Percentiles rank a stretch among this genome's conserved stretches.
phyloP scores from a whole-genome alignment of 1,140 invertebrate species.

The Drosophila suzukii region DNA sequence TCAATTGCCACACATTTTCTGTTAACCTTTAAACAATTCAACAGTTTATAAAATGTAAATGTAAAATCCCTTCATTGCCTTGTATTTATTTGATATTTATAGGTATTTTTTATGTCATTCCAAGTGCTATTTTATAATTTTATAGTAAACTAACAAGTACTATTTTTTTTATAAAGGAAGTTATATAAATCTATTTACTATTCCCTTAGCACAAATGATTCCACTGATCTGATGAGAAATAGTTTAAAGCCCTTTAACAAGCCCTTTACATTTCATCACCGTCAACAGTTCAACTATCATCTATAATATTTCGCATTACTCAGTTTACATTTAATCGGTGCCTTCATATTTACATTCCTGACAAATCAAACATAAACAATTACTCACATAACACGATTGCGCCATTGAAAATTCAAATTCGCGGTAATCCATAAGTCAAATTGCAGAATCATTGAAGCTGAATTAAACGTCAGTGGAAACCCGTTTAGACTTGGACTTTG shows the following conservation, averaged over 20 bases:
- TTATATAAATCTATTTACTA: too few species aligned
- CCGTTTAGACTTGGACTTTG: conserved; percentile 46
- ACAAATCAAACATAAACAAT: conserved; percentile 32
- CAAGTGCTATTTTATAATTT: too few species aligned
- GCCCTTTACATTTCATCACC: neutral
- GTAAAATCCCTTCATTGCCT: too few species aligned
- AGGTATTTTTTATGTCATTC: too few species aligned
- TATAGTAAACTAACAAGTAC: too few species aligned
- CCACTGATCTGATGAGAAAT: neutral
- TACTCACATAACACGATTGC: conserved; percentile 4
- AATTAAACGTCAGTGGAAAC: conserved; percentile 45
- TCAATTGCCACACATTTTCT: too few species aligned
- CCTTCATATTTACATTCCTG: conserved; percentile 21
- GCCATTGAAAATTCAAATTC: conserved; percentile 26
- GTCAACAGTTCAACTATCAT: conserved; percentile 4
- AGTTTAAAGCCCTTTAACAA: neutral
- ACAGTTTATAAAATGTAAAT: too few species aligned
- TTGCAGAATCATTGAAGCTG: conserved; percentile 40
- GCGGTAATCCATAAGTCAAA: conserved; percentile 42
- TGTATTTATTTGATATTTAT: too few species aligned
- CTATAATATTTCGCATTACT: neutral
- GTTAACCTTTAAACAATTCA: too few species aligned
- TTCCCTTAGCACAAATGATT: too few species aligned
- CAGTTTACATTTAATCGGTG: conserved; percentile 19
- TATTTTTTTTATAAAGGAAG: neutral